phyloP scores from a whole-genome alignment of 2,888 invertebrate genomes.

The Cephus sareptanus region DNA sequence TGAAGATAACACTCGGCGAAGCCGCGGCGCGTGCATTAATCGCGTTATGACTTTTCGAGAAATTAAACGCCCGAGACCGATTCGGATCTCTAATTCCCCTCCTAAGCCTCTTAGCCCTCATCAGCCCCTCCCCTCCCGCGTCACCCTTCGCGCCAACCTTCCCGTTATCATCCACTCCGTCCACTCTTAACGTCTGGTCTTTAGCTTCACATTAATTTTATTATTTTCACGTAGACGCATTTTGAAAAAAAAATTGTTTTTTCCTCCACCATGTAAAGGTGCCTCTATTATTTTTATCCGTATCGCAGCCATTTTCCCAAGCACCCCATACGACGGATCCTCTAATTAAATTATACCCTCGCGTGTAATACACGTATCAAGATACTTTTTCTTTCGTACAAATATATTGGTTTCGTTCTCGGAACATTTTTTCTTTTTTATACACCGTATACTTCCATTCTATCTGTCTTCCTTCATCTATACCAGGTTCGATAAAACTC shows the following conservation, averaged over 20 bases:
- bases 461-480: background rate
- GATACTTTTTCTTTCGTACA: background rate
- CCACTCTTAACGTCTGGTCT: background rate
- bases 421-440: background rate
- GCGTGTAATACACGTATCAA: background rate
- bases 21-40: constrained; percentile 17
- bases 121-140: background rate
- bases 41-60: constrained; percentile 22
- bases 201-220: background rate
- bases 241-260: constrained; percentile 9
- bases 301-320: background rate
- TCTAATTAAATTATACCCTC: background rate
- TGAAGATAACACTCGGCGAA: constrained; percentile 25
- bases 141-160: background rate
- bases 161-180: background rate
- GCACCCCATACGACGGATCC: background rate
- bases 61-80: constrained; percentile 32
- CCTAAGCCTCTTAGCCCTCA: constrained; percentile 2
- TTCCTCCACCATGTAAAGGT: constrained; percentile 3
- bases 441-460: background rate
- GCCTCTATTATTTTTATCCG: constrained; percentile 4
- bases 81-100: constrained; percentile 16
- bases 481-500: background rate
- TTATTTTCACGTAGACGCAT: background rate
- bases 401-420: too few species aligned